These are phyloP conservation scores for Ficedula albicollis DNA, from an alignment of 2,797 vertebrate species.

Conservation along the genomic window DNA sequence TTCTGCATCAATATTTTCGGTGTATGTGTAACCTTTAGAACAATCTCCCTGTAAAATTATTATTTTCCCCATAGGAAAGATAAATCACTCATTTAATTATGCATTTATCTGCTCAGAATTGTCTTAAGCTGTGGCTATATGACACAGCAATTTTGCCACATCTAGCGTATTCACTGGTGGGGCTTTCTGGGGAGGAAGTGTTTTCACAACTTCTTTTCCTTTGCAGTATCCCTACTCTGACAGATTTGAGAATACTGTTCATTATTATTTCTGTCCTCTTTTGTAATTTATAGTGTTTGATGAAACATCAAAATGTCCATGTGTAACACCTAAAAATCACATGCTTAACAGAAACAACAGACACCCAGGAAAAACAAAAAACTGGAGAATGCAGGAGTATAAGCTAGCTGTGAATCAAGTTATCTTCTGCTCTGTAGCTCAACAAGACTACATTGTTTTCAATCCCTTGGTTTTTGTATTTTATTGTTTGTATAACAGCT, in stretches of 20 bases:
- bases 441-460: background rate
- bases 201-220: background rate
- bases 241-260: background rate
- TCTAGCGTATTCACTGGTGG: background rate
- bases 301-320: background rate
- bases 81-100: background rate
- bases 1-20: conserved; percentile 39
- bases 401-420: background rate
- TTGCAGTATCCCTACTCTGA: background rate
- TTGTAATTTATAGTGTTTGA: background rate
- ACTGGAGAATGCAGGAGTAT: background rate
- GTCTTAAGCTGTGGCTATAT: background rate
- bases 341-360: background rate
- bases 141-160: background rate
- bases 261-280: background rate
- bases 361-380: background rate
- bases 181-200: background rate
- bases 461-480: background rate
- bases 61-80: conserved; percentile 7
- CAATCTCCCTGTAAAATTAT: background rate
- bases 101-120: background rate
- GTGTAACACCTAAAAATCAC: background rate
- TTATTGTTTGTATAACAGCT: background rate
- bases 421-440: background rate
- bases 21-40: conserved; percentile 23